Conservation (phyloP, 2,113 vertebrate species). For the Tyto alba region DNA sequence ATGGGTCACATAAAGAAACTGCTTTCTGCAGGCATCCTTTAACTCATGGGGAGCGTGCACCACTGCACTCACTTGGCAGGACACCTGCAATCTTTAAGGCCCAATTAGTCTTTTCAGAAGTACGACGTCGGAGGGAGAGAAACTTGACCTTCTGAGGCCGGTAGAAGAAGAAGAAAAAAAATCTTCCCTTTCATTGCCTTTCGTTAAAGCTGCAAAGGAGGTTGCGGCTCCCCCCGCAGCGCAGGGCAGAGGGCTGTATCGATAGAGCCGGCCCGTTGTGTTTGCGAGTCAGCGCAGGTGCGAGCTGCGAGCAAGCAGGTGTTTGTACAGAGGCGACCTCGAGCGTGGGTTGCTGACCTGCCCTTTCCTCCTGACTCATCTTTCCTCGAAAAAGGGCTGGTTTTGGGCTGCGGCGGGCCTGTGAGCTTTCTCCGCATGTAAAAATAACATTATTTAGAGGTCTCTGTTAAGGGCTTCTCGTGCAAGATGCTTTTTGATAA, state of each 20-base stretch:
- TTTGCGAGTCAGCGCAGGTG: constrained; percentile 63
- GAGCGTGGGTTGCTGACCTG: constrained; percentile 54
- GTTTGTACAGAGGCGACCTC: constrained; percentile 64
- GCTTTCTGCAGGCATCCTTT: background rate
- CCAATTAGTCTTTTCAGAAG: constrained; percentile 54
- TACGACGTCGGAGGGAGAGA: background rate
- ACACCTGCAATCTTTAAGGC: constrained; percentile 34
- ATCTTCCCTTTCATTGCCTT: constrained; percentile 46
- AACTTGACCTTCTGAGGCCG: constrained; percentile 39
- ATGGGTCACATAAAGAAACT: background rate
- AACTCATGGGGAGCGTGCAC: background rate
- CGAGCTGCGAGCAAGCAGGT: constrained; percentile 67
- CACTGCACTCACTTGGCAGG: background rate
- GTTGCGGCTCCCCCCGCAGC: background rate
- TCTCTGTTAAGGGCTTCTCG: background rate
- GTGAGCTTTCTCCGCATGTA: background rate
- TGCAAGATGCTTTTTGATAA: background rate
- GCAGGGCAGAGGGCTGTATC: constrained; percentile 33
- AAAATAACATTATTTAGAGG: constrained; percentile 3
- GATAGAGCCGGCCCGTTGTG: constrained; percentile 20
- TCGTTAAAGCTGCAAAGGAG: background rate
- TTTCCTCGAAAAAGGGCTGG: constrained; percentile 12
- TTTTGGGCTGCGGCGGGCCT: background rate
- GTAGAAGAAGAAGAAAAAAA: background rate
- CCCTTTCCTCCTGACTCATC: constrained; percentile 64